Evolutionary conservation across 2,888 invertebrate genomes (phyloP).

Genomic region (Leucozona laternaria): DNA sequence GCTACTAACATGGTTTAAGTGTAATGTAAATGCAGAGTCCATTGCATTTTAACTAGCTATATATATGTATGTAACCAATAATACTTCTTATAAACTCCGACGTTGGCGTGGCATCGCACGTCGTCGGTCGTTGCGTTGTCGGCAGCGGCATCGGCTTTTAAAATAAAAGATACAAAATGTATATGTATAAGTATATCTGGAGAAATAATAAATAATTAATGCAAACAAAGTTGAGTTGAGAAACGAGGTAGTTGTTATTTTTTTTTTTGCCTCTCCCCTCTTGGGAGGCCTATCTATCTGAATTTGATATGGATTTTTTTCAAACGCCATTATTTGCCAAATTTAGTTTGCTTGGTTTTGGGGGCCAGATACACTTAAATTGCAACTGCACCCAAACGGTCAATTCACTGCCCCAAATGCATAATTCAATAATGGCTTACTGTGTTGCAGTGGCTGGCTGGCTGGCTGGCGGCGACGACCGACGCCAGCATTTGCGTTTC

Average conservation of each 20-base stretch:
- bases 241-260: constrained; percentile 9
- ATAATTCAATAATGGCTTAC: constrained; percentile 61
- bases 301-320: constrained; percentile 10
- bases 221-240: constrained; percentile 27
- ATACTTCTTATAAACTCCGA: constrained; percentile 6
- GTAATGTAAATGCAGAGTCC: neutral
- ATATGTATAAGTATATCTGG: neutral
- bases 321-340: constrained; percentile 28
- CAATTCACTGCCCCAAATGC: constrained; percentile 65
- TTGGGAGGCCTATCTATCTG: neutral
- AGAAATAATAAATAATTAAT: constrained; percentile 22
- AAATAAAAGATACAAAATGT: constrained; percentile 1
- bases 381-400: constrained; percentile 36
- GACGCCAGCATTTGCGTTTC: neutral
- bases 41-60: neutral
- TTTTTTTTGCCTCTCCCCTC: neutral
- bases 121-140: neutral
- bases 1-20: constrained; percentile 7
- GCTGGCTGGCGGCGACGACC: neutral
- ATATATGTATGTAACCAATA: neutral
- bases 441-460: constrained; percentile 23
- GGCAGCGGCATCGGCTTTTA: constrained; percentile 14
- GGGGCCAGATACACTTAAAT: constrained; percentile 33
- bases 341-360: constrained; percentile 30
- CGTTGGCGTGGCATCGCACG: neutral